phyloP scores from a whole-genome alignment of 2,113 vertebrate species.

The Notothenia rossii region DNA sequence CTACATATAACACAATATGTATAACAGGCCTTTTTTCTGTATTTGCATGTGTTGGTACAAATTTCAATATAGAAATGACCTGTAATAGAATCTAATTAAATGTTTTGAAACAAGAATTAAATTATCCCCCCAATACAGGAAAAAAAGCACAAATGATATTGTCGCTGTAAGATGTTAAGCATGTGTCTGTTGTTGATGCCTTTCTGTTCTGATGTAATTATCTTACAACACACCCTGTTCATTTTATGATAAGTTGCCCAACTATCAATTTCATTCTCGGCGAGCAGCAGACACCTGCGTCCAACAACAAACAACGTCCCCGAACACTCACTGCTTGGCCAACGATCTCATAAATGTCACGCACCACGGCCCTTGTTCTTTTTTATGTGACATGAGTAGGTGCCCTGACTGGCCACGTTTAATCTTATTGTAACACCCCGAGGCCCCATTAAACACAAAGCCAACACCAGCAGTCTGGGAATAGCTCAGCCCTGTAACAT shows the following conservation, averaged over 20 bases:
- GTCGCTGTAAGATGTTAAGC: background rate
- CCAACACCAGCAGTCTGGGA: constrained; percentile 55
- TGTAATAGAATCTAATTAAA: constrained; percentile 4
- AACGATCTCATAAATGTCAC: constrained; percentile 74
- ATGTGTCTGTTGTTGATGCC: background rate
- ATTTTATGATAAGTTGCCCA: constrained; percentile 43
- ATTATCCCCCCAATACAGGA: background rate
- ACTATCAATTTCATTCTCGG: constrained; percentile 31
- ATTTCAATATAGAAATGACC: background rate
- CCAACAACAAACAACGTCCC: constrained; percentile 62
- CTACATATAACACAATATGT: background rate
- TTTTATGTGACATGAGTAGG: constrained; percentile 76
- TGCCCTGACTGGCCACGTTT: constrained; percentile 71
- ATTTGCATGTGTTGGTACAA: background rate
- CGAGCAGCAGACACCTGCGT: constrained; percentile 52
- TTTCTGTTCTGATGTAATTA: constrained; percentile 43
- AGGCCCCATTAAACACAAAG: constrained; percentile 71
- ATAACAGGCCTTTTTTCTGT: background rate
- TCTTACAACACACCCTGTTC: constrained; percentile 35
- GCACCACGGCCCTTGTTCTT: constrained; percentile 66
- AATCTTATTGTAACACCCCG: constrained; percentile 71
- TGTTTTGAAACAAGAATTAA: background rate
- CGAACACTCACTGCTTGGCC: constrained; percentile 56
- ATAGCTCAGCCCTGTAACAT: constrained; percentile 34
- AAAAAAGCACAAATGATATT: background rate